Evolutionary conservation across 2,797 vertebrate species (phyloP), one percentile per base, ranked within the genome.

Genomic region (Gambusia yucatana): DNA sequence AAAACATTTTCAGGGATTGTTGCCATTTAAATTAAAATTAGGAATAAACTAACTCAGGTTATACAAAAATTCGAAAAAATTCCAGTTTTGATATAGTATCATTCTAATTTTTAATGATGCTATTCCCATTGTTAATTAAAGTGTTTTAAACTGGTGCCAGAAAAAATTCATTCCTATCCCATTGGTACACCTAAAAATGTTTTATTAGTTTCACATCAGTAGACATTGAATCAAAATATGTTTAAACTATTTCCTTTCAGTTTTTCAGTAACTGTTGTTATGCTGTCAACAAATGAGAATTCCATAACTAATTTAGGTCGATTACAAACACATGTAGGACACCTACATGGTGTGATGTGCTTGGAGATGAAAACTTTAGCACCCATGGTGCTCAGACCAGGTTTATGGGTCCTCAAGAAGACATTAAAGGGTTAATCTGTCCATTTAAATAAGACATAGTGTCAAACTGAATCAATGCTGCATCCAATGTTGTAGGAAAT

Each of bases 401-500:
- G 59, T n/a, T 63, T 59, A 39, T 22, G 59, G 76, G 65, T 88
- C 46, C 41, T 33, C 61, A 79, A 17, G 69, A 85, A 28, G 79
- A 81, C 77, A 79, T 84, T 59, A 46, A 87, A 80, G 70, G 73
- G 80, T 86, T 79, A 75, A 73, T 55, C 84, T 77, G 44, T 79
- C 46, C 59, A 82, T 90, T 87, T 65, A 59, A 76, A 82, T 16
- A 79, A 87, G 78, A 73, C 77, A 77, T 2, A 70, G 73, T 73
- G 84, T 84, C 63, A 89, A 69, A 84, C 69, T 72, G 69, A 82
- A 84, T 87, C 87, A 50, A 76, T 82, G 77, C 69, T 70, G 78
- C 73, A 57, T 81, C 74, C 57, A 69, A 78, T n/a, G 76, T 85
- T 86, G 80, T 82, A 72, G 83, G 76, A 79, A 88, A 86, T 72